A percentile compares a stretch with the other conserved stretches of the same genome.
Conservation (phyloP, 2,797 vertebrate species). For the Gymnocypris eckloni region DNA sequence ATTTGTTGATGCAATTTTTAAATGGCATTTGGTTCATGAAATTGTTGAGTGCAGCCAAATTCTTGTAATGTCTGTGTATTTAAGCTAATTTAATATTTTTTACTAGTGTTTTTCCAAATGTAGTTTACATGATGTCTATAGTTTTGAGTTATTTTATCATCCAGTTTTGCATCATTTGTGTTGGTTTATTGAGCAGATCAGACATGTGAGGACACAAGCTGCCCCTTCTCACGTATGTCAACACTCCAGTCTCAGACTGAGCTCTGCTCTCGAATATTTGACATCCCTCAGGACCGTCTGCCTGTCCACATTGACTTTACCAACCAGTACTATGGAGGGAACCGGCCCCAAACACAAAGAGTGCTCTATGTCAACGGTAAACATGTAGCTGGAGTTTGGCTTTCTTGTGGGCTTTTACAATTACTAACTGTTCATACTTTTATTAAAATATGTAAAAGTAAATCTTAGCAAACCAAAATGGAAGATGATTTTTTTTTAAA, state of each 20-base stretch:
- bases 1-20: background rate
- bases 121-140: background rate
- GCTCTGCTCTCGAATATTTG: slow-evolving; percentile 80
- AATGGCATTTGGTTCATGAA: background rate
- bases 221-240: slow-evolving; percentile 81
- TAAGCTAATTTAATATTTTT: background rate
- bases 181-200: slow-evolving; percentile 68
- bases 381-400: background rate
- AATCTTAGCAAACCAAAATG: background rate
- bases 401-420: background rate
- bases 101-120: background rate
- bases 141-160: slow-evolving; percentile 3
- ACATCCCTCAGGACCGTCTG: slow-evolving; percentile 73
- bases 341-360: slow-evolving; percentile 70
- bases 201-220: slow-evolving; percentile 78
- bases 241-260: slow-evolving; percentile 73
- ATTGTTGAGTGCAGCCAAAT: background rate
- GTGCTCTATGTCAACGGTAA: slow-evolving; percentile 88
- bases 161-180: background rate
- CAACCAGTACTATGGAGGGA: slow-evolving; percentile 82
- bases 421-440: background rate
- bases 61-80: background rate
- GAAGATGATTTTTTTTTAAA: background rate
- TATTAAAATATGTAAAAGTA: background rate
- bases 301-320: slow-evolving; percentile 76